Evolutionary conservation across 2,113 vertebrate species (phyloP), one percentile per base, ranked within the genome.

Genomic region (Toxotes chatareus): DNA sequence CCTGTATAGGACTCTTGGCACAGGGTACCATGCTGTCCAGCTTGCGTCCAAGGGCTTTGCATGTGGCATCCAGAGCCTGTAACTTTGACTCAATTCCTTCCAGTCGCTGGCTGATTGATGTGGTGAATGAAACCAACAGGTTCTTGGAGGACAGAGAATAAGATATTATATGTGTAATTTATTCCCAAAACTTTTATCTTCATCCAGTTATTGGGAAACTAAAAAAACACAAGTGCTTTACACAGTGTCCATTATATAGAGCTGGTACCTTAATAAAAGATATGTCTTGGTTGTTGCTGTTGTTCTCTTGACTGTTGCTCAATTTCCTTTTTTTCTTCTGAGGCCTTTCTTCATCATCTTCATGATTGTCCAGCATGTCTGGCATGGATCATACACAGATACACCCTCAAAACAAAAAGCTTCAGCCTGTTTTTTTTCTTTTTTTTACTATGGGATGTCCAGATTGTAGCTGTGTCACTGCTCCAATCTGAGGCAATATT

Each of bases 61-160:
- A 99, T 16, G 97, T 97, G 1, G 97, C 96, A 83, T 99, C 98
- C 1, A 99, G 92, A 0, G 97, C 95, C 86, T 97, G 96, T 77
- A 99, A 90, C 93, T 99, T 99, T 16, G 96, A 95, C 88, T 99
- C 98, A 11, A 99, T 99, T 91, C 95, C 97, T 80, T 99, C 98
- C 92, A 99, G 62, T n/a, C 98, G 94, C 85, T 99, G 93, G 88
- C 96, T 97, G 89, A 99, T 96, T 1, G 97, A 97, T 89, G 98
- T 95, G 80, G 97, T 98, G 81, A 99, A 97, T 87, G 98, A 97
- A 61, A 96, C 94, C 82, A 99, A 94, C 91, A 99, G 93, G 0
- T 97, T 96, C 98, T 99, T 62, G 12, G 83, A 82, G 64, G 4
- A 86, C 40, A 80, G 63, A 82, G 2, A 38, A 42, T 17, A 49